Conservation (phyloP, 2,888 invertebrate genomes). For the Atrina japonica region DNA sequence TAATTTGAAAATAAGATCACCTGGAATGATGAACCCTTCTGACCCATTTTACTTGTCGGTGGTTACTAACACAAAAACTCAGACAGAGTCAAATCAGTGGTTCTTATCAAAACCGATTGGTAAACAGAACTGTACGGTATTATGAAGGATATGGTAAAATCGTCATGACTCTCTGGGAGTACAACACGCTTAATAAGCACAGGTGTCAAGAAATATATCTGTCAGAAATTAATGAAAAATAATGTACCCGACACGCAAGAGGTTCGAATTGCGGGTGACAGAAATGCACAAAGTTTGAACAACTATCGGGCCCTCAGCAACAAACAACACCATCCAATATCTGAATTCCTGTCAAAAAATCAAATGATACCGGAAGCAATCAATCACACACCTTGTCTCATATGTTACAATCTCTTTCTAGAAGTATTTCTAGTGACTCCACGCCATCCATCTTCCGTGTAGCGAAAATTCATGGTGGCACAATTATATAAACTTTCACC, state of each 20-base stretch:
- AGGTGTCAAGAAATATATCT: conserved; percentile 1
- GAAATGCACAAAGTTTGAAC: conserved; percentile 17
- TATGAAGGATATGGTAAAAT: neutral
- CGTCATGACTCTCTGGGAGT: too few species aligned
- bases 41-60: conserved; percentile 4
- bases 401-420: too few species aligned
- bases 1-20: neutral
- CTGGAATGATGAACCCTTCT: neutral
- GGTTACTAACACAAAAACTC: neutral
- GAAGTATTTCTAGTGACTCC: too few species aligned
- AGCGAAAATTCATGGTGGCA: too few species aligned
- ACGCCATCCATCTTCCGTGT: too few species aligned
- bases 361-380: neutral
- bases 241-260: conserved; percentile 1
- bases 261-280: neutral
- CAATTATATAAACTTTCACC: too few species aligned
- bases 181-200: neutral
- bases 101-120: too few species aligned
- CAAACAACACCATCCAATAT: conserved; percentile 5
- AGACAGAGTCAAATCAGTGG: too few species aligned
- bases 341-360: conserved; percentile 3
- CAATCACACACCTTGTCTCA: neutral
- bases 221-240: conserved; percentile 10
- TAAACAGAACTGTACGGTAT: conserved; percentile 1
- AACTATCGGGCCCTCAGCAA: conserved; percentile 8